A percentile compares a stretch with the other conserved stretches of the same genome.
phyloP scores from a whole-genome alignment of 2,113 vertebrate species.

The Calonectris borealis region DNA sequence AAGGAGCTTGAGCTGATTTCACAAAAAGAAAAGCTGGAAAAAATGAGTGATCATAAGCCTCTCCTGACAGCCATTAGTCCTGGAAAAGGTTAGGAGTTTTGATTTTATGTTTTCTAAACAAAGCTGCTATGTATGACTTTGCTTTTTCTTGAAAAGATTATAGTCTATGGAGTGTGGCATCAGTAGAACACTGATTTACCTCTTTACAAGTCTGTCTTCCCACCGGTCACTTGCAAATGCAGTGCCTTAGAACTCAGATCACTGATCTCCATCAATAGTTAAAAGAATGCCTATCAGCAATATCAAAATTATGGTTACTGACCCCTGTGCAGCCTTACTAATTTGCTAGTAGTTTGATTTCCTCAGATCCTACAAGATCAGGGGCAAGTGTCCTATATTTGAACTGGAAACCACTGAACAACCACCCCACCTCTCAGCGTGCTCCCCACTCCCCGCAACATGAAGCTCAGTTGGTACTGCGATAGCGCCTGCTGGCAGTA shows the following conservation, averaged over 20 bases:
- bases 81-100: conserved; percentile 81
- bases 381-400: background rate
- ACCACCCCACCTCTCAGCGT: background rate
- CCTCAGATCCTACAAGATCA: background rate
- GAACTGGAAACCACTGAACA: background rate
- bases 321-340: background rate
- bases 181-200: background rate
- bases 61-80: conserved; percentile 87
- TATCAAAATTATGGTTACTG: background rate
- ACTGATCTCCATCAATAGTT: background rate
- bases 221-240: background rate
- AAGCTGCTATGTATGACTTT: background rate
- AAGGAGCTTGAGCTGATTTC: conserved; percentile 72
- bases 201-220: background rate
- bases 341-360: background rate
- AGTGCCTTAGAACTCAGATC: background rate
- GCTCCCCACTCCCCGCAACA: background rate
- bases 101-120: background rate
- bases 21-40: conserved; percentile 74
- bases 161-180: background rate
- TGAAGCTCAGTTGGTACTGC: background rate
- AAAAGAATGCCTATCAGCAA: background rate
- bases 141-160: background rate
- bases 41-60: conserved; percentile 76
- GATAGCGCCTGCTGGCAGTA: background rate